A percentile compares a stretch with the other conserved stretches of the same genome.
phyloP scores from a whole-genome alignment of 1,140 invertebrate species.

The Eurosta solidaginis region DNA sequence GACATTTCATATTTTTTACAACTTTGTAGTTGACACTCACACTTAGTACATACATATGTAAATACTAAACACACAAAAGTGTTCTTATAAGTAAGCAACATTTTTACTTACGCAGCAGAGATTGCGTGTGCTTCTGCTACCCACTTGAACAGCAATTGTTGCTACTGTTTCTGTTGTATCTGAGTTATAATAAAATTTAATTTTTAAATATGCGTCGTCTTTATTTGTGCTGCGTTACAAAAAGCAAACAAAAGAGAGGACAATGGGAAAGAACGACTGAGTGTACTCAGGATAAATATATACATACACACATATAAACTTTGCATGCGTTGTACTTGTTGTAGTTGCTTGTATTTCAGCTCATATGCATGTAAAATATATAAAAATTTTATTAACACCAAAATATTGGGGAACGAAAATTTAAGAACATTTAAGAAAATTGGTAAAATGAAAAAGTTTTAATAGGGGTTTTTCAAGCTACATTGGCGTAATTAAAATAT shows the following conservation, averaged over 20 bases:
- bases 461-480: too few relatives aligned
- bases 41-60: background rate
- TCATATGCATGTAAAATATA: too few relatives aligned
- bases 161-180: background rate
- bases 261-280: background rate
- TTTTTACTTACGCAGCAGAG: background rate
- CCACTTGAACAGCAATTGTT: background rate
- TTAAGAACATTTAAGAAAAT: too few relatives aligned
- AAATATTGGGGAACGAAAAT: too few relatives aligned
- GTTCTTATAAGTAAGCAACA: too few relatives aligned
- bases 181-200: conserved; percentile 16
- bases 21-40: background rate
- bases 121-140: background rate
- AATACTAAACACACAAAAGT: too few relatives aligned
- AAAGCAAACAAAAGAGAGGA: background rate
- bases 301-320: background rate
- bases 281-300: background rate
- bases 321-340: background rate
- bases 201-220: conserved; percentile 4
- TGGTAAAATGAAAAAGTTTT: too few relatives aligned
- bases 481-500: too few relatives aligned
- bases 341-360: too few relatives aligned
- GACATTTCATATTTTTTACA: background rate
- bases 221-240: too few relatives aligned
- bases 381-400: too few relatives aligned